These are phyloP conservation scores for Monochamus saltuarius DNA, from an alignment of 1,140 invertebrate genomes.

Conservation along the genomic window DNA sequence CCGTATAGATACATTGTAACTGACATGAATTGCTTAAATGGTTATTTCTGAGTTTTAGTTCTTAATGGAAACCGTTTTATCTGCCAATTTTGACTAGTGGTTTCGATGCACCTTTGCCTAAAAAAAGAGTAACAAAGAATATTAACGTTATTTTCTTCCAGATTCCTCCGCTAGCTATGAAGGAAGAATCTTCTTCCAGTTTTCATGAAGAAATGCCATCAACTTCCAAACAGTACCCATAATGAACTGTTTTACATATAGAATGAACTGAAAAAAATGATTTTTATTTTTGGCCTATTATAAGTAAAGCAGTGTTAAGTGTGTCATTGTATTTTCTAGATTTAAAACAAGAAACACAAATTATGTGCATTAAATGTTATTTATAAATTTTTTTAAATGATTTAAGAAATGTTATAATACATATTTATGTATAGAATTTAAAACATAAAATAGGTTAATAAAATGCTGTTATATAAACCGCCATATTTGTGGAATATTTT, in stretches of 20 bases:
- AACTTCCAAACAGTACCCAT: slow-evolving; percentile 49
- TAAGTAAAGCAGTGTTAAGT: slow-evolving; percentile 12
- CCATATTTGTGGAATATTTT: no score
- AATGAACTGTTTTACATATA: slow-evolving; percentile 11
- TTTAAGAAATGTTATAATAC: no score
- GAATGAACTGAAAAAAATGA: slow-evolving; percentile 6
- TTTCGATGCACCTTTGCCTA: neutral
- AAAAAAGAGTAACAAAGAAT: neutral
- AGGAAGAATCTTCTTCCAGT: slow-evolving; percentile 48
- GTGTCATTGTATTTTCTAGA: no score
- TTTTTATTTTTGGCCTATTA: slow-evolving; percentile 21
- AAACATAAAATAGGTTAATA: no score
- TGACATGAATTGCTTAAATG: neutral
- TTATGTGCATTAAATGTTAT: no score
- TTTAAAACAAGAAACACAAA: no score
- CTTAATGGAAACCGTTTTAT: neutral
- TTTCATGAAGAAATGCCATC: slow-evolving; percentile 49
- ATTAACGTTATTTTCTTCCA: slow-evolving; percentile 24
- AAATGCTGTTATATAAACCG: no score
- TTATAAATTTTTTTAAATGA: no score
- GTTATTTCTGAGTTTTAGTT: neutral
- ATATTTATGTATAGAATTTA: no score
- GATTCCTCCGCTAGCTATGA: slow-evolving; percentile 47
- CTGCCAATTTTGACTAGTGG: neutral
- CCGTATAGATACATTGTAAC: no score